Evolutionary conservation across 2,888 invertebrate genomes (phyloP), one percentile per base, ranked within the genome.

Genomic region (Caenorhabditis sp.): DNA sequence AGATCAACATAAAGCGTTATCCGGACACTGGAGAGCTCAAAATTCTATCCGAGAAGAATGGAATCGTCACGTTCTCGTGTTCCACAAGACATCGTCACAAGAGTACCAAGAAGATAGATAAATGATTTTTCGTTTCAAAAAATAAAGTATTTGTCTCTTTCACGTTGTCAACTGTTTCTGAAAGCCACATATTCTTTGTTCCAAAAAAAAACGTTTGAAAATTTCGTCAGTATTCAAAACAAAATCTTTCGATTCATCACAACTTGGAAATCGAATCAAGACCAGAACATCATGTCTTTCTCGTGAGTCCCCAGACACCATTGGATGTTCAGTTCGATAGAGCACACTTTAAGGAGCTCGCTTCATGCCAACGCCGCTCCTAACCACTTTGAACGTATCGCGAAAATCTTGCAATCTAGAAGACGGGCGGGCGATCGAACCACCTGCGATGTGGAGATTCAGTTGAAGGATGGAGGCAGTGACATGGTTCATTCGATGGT

Each of bases 401-500:
- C 66, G 7, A 72, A 72, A 51, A 35, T 26, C 6, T 41, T 80
- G 24, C 47, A 66, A 44, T 10, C 35, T 16, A 64, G 58, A 35
- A 44, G 79, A 22, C 26, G 19, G 3, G 6, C 24, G 12, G 64
- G 70, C 2, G 79, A 79, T 59, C 47, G n/a, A 0, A 77, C 73
- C 38, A 61, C 77, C 16, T 82, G 82, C 22, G 82, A 82, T 38
- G 8, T 82, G 19, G 58, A 61, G 44, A 59, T 82, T 28, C 41
- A 61, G 12, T 24, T 82, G 73, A 75, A 63, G 24, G 28, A 77
- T 8, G 73, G 38, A 6, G 12, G 68, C 6, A 38, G n/a, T 26
- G 81, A 81, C 16, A 47, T 75, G 75, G 81, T 81, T n/a, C 81
- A 81, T 56, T 70, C 70, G 49, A 41, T 58, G n/a, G 77, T 82